These are phyloP conservation scores for Scopus umbretta DNA, from an alignment of 2,113 vertebrate genomes.

Conservation along the genomic window DNA sequence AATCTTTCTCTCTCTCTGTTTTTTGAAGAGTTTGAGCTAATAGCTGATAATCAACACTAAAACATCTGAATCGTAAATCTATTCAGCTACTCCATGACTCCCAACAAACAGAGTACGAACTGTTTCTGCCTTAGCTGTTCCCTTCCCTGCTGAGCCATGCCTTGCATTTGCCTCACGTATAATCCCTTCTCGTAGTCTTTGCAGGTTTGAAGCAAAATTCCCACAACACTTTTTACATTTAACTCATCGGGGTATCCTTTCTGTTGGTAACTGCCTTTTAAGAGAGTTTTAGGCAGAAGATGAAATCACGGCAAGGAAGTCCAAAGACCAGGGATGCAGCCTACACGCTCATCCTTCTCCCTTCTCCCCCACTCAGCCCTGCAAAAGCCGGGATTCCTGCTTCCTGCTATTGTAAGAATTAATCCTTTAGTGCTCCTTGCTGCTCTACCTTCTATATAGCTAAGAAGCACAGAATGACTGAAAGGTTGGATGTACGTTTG, in stretches of 20 bases:
- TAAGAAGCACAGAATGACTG: background rate
- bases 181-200: background rate
- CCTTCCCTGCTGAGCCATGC: background rate
- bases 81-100: background rate
- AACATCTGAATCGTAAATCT: conserved; percentile 39
- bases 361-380: background rate
- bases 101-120: background rate
- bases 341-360: background rate
- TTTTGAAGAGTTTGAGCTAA: conserved; percentile 34
- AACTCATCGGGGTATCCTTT: background rate
- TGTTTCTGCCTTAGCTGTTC: background rate
- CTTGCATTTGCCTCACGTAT: background rate
- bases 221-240: background rate
- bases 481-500: background rate
- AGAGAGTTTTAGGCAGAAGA: background rate
- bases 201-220: background rate
- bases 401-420: conserved; percentile 44
- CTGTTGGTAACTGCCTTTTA: background rate
- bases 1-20: conserved; percentile 26
- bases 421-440: conserved; percentile 28
- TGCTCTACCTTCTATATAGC: background rate
- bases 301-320: background rate
- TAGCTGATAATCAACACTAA: conserved; percentile 7
- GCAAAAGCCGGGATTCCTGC: background rate
- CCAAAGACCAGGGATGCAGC: background rate